Evolutionary conservation across 1,140 invertebrate species (phyloP).

Genomic region (Drosophila nasuta): DNA sequence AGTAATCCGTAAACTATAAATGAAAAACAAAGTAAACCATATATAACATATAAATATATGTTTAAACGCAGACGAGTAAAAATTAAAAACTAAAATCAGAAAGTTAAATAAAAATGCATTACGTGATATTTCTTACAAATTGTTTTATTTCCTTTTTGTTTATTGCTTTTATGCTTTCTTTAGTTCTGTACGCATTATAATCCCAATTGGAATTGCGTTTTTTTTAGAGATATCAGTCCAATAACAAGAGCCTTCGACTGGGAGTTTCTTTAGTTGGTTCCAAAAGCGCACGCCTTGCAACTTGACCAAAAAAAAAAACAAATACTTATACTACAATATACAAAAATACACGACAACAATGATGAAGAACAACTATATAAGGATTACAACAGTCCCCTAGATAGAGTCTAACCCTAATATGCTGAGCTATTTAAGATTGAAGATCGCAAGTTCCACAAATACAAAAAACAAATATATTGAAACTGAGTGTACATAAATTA

Average conservation of each 20-base stretch:
- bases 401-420: conserved; percentile 27
- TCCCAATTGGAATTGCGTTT: conserved; percentile 3
- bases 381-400: conserved; percentile 34
- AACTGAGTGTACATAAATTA: conserved; percentile 65
- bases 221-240: conserved; percentile 1
- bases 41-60: conserved; percentile 39
- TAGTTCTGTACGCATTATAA: neutral
- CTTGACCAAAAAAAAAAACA: conserved; percentile 66
- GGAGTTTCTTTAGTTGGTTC: conserved; percentile 14
- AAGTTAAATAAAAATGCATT: conserved; percentile 78
- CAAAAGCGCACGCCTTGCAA: conserved; percentile 58
- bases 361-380: conserved; percentile 12
- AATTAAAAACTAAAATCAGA: conserved; percentile 51
- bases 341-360: conserved; percentile 11
- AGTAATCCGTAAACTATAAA: conserved; percentile 28
- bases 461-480: conserved; percentile 10
- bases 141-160: conserved; percentile 60
- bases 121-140: conserved; percentile 80
- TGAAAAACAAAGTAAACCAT: conserved; percentile 28
- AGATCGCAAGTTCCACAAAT: conserved; percentile 2
- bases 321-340: conserved; percentile 30
- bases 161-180: conserved; percentile 10
- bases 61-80: conserved; percentile 50
- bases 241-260: conserved; percentile 5
- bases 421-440: conserved; percentile 22